Evolutionary conservation across 1,140 invertebrate species (phyloP).

Genomic region (Dendroctonus ponderosae): DNA sequence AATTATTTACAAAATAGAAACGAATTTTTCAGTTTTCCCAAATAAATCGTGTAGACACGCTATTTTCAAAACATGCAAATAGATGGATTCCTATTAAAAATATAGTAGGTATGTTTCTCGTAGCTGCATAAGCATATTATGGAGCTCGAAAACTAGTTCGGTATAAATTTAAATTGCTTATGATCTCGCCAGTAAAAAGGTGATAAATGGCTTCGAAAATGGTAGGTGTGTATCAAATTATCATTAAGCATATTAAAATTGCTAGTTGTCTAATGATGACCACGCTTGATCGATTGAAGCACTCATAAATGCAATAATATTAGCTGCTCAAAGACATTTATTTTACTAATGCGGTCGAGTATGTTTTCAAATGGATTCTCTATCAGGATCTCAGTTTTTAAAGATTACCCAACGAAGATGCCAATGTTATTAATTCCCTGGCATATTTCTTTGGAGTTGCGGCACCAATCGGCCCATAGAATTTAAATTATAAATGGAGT

Average conservation of each 20-base stretch:
- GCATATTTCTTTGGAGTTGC: conserved; percentile 20
- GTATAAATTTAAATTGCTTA: conserved; percentile 28
- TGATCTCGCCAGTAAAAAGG: conserved; percentile 1
- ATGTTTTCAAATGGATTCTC: conserved; percentile 3
- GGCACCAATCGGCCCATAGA: conserved; percentile 12
- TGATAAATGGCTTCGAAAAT: conserved; percentile 26
- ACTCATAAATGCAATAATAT: conserved; percentile 19
- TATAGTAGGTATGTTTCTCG: background rate
- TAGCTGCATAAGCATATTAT: background rate
- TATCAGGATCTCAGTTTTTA: conserved; percentile 12
- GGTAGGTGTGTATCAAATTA: conserved; percentile 30
- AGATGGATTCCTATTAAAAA: background rate
- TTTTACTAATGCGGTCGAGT: conserved; percentile 19
- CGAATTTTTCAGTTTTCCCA: background rate
- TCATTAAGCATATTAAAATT: conserved; percentile 24
- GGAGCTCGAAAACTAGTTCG: conserved; percentile 3
- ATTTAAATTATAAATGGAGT: conserved; percentile 27
- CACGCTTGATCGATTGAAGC: conserved; percentile 12
- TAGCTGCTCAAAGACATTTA: conserved; percentile 18
- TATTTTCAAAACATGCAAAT: conserved; percentile 10
- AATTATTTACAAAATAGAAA: too few species aligned
- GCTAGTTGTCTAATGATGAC: conserved; percentile 21
- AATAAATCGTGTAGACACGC: conserved; percentile 6
- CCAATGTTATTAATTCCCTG: conserved; percentile 23
- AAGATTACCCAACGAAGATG: conserved; percentile 14